Base-by-base conservation (phyloP, 2,888 invertebrate genomes). In the Meiosimyza decipiens region DNA sequence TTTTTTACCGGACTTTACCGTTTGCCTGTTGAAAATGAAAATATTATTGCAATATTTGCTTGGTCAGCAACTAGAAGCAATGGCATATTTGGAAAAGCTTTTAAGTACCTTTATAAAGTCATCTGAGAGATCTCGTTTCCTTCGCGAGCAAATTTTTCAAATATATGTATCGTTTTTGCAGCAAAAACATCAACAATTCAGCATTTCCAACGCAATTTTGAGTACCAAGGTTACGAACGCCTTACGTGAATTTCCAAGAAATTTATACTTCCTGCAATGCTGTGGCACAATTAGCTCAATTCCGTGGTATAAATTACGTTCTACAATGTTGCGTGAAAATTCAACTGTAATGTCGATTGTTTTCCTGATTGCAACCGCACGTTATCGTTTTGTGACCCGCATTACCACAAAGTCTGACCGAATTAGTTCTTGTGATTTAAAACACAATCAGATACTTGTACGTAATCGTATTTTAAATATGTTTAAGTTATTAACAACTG, bases 221-320 rank as follows among this genome's bases (percentile, higher is more conserved):
- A 86, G 87, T 71, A 83, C 86, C 40, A 85, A 86, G 22, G 77
- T 89, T 49, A 79, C 80, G 55, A 80, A 82, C 47, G 88, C 88
- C 0, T 80, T 90, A 1, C 79, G 82, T 9, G 86, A 86, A 49
- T 91, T 89, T 82, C 91, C 91, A 1, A 89, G 90, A 74, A 92
- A 92, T 84, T 84, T 91, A 67, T 88, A 88, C 73, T 80, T 92
- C 11, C 82, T 91, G 40, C 88, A 90, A 50, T 86, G 84, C 76
- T 87, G 82, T 80, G 85, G 87, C 51, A 87, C 82, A 66, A 81
- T 87, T 4, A 79, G 84, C 40, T 87, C 86, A 0, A 81, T 88
- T 68, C 89, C 89, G 0, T 90, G 89, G 87, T 90, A 90, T 88
- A 89, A 89, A 81, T 80, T 90, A 52, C 88, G 89, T 51, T 85